These are phyloP conservation scores for Tupaia tana DNA, from an alignment of 2,113 vertebrate genomes.

Conservation along the genomic window DNA sequence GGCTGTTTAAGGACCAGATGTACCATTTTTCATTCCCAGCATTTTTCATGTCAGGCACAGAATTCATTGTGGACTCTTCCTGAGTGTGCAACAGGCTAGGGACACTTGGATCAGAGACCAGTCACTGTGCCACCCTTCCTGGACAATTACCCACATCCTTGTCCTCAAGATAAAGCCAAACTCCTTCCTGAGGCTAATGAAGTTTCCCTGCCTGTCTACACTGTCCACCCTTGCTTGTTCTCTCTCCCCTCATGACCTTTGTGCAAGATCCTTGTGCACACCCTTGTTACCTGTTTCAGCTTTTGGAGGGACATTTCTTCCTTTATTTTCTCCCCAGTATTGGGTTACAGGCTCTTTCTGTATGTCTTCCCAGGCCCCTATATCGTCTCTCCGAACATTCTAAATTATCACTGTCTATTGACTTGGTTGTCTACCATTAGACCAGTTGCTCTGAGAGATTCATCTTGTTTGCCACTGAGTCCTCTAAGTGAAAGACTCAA, in stretches of 20 bases:
- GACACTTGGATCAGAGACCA: not conserved
- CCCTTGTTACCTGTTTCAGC: fast-evolving
- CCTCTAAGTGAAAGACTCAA: not conserved
- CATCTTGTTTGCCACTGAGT: not conserved
- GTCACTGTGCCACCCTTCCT: not conserved
- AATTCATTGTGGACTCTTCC: not conserved
- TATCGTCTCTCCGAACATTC: not conserved
- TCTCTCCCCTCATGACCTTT: no score
- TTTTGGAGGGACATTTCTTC: not conserved
- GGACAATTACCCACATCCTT: not conserved
- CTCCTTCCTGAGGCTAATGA: not conserved
- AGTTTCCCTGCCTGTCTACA: not conserved
- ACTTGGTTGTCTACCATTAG: not conserved
- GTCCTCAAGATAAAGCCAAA: not conserved
- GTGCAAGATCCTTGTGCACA: not conserved
- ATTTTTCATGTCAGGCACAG: not conserved
- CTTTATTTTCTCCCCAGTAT: not conserved
- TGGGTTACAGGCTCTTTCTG: not conserved
- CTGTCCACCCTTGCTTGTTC: fast-evolving
- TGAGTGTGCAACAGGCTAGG: not conserved
- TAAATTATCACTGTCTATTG: not conserved
- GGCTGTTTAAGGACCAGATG: not conserved
- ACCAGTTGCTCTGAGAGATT: not conserved
- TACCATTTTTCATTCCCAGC: not conserved
- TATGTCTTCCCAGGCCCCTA: not conserved